These are phyloP conservation scores for Struthidea cinerea DNA, from an alignment of 2,113 vertebrate genomes.

Conservation along the genomic window DNA sequence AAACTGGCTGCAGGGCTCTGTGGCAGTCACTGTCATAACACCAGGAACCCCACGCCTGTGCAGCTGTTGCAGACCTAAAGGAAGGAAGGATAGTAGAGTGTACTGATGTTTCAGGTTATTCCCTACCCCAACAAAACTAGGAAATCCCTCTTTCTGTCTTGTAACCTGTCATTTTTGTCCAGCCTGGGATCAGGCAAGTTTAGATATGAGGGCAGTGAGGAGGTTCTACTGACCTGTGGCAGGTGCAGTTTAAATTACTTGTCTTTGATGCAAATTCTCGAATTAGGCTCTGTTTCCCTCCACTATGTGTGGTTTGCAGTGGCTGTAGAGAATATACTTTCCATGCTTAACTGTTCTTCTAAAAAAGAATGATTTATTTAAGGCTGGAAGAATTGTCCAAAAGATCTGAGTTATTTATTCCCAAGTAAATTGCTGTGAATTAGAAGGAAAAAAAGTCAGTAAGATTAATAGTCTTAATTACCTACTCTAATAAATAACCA, in stretches of 20 bases:
- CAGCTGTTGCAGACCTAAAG: neutral
- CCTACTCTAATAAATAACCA: slow-evolving; percentile 46
- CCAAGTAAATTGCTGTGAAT: slow-evolving; percentile 9
- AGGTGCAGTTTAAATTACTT: neutral
- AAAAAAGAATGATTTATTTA: neutral
- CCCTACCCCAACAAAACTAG: rapidly evolving
- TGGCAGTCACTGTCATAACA: neutral
- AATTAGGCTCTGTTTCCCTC: slow-evolving; percentile 6
- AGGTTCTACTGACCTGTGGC: neutral
- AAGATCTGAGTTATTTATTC: slow-evolving; percentile 39
- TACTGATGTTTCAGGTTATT: neutral
- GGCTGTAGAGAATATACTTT: slow-evolving; percentile 9
- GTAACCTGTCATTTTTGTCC: neutral
- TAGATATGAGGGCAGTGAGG: neutral
- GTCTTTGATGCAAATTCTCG: neutral
- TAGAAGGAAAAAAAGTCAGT: slow-evolving; percentile 26
- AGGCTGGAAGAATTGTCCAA: slow-evolving; percentile 9
- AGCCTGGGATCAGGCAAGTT: neutral
- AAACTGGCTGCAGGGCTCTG: neutral
- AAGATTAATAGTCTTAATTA: slow-evolving; percentile 72
- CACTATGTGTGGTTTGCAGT: neutral
- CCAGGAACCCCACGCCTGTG: neutral
- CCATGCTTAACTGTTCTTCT: neutral
- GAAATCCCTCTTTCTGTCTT: neutral
- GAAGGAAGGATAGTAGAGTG: rapidly evolving